These are phyloP conservation scores for Perca schrenkii DNA, from an alignment of 2,113 vertebrate species.

Conservation along the genomic window DNA sequence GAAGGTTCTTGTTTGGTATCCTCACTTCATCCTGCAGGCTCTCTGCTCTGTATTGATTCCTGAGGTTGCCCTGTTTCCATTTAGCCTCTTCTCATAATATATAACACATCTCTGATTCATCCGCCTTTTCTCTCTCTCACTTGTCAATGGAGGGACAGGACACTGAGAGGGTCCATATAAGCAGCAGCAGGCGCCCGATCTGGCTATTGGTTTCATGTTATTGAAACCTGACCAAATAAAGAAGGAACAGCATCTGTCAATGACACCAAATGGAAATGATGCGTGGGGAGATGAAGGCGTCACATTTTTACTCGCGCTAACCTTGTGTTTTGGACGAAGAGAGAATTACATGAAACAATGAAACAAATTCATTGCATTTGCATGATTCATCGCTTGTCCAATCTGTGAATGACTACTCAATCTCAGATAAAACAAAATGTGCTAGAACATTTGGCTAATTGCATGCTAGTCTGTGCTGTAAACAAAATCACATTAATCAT, in stretches of 20 bases:
- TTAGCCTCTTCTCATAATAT: constrained; percentile 80
- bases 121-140: constrained; percentile 41
- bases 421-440: constrained; percentile 62
- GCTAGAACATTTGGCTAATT: constrained; percentile 69
- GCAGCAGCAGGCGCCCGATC: constrained; percentile 71
- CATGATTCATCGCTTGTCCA: constrained; percentile 65
- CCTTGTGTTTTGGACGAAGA: constrained; percentile 35
- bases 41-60: constrained; percentile 77
- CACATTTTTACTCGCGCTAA: constrained; percentile 15
- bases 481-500: constrained; percentile 68
- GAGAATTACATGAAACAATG: constrained; percentile 60
- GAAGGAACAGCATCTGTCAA: constrained; percentile 71
- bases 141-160: constrained; percentile 69
- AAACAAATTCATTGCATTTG: constrained; percentile 39
- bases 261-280: constrained; percentile 71
- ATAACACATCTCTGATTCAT: constrained; percentile 77
- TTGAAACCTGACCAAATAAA: constrained; percentile 79
- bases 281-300: background rate
- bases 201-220: constrained; percentile 75
- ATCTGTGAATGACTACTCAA: constrained; percentile 68
- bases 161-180: constrained; percentile 63
- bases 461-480: constrained; percentile 56
- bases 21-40: constrained; percentile 60
- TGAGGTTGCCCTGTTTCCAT: constrained; percentile 74
- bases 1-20: constrained; percentile 70